Evolutionary conservation across 1,140 invertebrate species (phyloP).

Genomic region (Lepeophtheirus salmonis): DNA sequence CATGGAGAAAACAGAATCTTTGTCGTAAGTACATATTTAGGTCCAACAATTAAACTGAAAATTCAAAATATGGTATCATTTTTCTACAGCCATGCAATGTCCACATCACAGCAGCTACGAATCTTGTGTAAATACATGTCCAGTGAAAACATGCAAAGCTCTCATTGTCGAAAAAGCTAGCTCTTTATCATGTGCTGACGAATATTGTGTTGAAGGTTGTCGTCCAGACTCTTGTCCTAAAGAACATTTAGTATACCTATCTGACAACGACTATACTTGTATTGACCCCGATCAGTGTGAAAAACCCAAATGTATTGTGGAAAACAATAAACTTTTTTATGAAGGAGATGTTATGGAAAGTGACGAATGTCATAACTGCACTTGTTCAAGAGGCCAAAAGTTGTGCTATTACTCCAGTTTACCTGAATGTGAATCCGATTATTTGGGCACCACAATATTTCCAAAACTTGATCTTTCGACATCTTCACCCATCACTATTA

Average conservation of each 20-base stretch:
- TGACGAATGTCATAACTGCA: slow-evolving; percentile 55
- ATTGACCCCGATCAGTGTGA: slow-evolving; percentile 47
- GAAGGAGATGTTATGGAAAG: slow-evolving; percentile 55
- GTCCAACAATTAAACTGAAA: neutral
- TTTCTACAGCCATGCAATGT: slow-evolving; percentile 57
- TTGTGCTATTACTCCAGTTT: neutral
- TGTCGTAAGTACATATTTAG: slow-evolving; percentile 45
- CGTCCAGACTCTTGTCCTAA: slow-evolving; percentile 46
- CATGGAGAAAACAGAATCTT: slow-evolving; percentile 55
- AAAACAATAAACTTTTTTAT: slow-evolving; percentile 41
- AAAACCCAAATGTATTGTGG: slow-evolving; percentile 40
- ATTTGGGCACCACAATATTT: neutral
- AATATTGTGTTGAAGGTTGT: slow-evolving; percentile 56
- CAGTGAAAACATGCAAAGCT: slow-evolving; percentile 61
- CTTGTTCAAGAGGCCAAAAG: slow-evolving; percentile 20
- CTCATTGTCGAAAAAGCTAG: slow-evolving; percentile 35
- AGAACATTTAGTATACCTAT: slow-evolving; percentile 43
- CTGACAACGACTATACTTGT: slow-evolving; percentile 45
- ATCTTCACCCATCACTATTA: neutral
- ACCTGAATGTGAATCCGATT: neutral
- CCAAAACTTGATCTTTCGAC: neutral
- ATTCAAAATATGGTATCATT: neutral
- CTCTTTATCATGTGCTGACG: slow-evolving; percentile 41
- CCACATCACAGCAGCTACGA: slow-evolving; percentile 46
- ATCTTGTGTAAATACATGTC: slow-evolving; percentile 58